A percentile compares a stretch with the other conserved stretches of the same genome.
Conservation (phyloP, 2,888 invertebrate genomes). For the Caenorhabditis sp. region DNA sequence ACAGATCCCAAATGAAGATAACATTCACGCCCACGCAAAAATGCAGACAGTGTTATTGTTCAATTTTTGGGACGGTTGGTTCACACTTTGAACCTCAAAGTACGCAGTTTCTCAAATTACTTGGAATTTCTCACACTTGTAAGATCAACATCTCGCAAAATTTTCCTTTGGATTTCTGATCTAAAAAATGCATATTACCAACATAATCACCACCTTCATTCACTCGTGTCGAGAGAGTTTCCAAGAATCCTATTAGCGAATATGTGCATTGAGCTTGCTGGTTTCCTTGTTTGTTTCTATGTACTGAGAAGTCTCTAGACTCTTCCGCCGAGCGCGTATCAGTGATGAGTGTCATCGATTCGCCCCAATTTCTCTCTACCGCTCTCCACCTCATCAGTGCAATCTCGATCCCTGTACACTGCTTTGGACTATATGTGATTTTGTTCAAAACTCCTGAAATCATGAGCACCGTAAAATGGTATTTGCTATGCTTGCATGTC, state of each 20-base stretch:
- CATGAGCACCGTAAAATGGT: background rate
- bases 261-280: background rate
- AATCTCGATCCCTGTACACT: background rate
- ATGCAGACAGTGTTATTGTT: no score
- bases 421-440: background rate
- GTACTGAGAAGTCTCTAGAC: no score
- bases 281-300: background rate
- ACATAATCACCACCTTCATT: slow-evolving; percentile 1
- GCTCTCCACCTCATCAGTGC: slow-evolving; percentile 3
- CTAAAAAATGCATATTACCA: background rate
- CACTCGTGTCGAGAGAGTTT: background rate
- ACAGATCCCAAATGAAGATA: no score
- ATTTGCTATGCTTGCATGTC: slow-evolving; percentile 1
- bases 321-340: no score
- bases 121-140: no score
- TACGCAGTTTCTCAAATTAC: no score
- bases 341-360: background rate
- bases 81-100: no score
- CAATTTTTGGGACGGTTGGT: no score
- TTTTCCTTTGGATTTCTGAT: background rate
- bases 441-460: background rate
- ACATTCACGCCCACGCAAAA: no score
- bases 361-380: background rate
- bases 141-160: no score
- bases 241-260: background rate